Base-by-base conservation (phyloP, 2,797 vertebrate species). In the Epinephelus coioides region DNA sequence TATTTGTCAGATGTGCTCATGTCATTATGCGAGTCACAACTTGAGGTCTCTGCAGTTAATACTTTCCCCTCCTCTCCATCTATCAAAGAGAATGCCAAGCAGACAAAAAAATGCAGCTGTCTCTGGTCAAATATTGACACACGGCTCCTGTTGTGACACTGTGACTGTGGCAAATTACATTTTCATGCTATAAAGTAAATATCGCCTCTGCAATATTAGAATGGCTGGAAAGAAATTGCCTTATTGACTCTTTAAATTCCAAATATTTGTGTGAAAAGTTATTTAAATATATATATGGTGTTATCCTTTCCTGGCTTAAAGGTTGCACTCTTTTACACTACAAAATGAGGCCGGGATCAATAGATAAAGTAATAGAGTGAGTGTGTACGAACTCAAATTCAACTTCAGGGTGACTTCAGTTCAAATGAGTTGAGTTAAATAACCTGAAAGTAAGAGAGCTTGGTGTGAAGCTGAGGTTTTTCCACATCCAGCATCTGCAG, bases 11-110 rank as follows among this genome's bases (percentile, higher is more conserved):
- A 84, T 78, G 78, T 88, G 76, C 71, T 85, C 38, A 4, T 54
- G 76, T 83, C 86, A 77, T 90, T 89, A 90, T 89, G 86, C 77
- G 7, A 85, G 90, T 78, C 89, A 88, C 86, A 90, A 86, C 84
- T 88, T 38, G 63, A 87, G 79, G 84, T 87, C 83, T 78, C 82
- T 53, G 68, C 69, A 74, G 82, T 88, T 90, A 89, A 90, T 87
- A 79, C 74, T 82, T 70, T 59, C 57, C 25, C 70, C 56, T 86
- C 84, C 76, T 79, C 70, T 79, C 57, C 64, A 62, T 83, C 84
- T 76, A 70, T 83, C 85, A 90, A 81, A 90, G 76, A 70, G 76
- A 87, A 90, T 84, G 71, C 79, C 82, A 87, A 90, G 76, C 82
- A 85, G 86, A 82, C 60, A 43, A 82, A 74, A 82, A 86, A 85